Evolutionary conservation across 2,888 invertebrate genomes (phyloP), one percentile per base, ranked within the genome.

Genomic region (Nephrocerus scutellatus): DNA sequence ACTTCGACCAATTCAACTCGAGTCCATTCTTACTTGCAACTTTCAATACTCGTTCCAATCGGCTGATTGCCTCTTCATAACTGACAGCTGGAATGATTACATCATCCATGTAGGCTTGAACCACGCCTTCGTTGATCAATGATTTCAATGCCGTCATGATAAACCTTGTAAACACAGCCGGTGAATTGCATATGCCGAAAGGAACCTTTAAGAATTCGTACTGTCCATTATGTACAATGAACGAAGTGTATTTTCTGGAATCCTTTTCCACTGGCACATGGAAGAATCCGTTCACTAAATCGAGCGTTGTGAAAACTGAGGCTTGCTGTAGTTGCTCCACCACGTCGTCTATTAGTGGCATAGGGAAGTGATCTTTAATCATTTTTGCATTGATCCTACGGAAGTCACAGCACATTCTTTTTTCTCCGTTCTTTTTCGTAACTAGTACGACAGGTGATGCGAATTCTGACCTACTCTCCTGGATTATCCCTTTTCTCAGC

Each of bases 271-370:
- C 30, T 1, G 34, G 25, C 5, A 40, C 30, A 16, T 40, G 40
- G 20, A 30, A 22, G 13, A 35, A 40, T 20, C 30, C 40, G 14
- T 35, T 39, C 3, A 24, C 25, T 9, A 39, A 16, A 9, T 39
- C 39, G 4, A 39, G 20, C 1, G 30, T 35, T 6, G 35, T 24
- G 19, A 40, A 40, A n/a, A 30, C 20, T 6, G 7, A 18, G 10
- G 28, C 19, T 2, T 30, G 3, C 7, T 18, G 24, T 19, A 40
- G 30, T 12, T 30, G 29, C 13, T 34, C 25, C 6, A 40, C 8
- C 12, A 23, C 28, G 6, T 39, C 39, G 12, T 31, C 23, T 18
- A 34, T 34, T 9, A 29, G 6, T 10, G 39, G 39, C 16, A 34
- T 29, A 10, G 34, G 30, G 7, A 30, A 39, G 6, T 33, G 22